These are phyloP conservation scores for Caenorhabditis afra DNA, from an alignment of 2,888 invertebrate genomes.

Conservation along the genomic window DNA sequence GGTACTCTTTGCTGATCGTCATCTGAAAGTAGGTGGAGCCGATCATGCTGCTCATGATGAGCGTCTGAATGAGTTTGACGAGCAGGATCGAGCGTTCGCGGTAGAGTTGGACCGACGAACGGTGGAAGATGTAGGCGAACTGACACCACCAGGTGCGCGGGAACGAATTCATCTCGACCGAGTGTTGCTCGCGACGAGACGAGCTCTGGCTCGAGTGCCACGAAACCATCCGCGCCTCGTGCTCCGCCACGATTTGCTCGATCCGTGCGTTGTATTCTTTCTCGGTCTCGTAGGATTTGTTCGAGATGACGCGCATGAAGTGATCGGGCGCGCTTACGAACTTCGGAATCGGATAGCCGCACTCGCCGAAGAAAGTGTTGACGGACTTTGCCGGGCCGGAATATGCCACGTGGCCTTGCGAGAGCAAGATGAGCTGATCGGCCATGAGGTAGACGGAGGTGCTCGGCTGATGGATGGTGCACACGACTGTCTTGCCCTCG, in stretches of 20 bases:
- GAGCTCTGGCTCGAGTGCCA: slow-evolving; percentile 23
- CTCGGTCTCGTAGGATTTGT: slow-evolving; percentile 52
- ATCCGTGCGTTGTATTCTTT: slow-evolving; percentile 53
- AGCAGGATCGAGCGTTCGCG: slow-evolving; percentile 37
- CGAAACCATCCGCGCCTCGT: slow-evolving; percentile 6
- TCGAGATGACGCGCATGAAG: slow-evolving; percentile 74
- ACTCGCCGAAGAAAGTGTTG: slow-evolving; percentile 61
- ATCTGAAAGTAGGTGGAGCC: slow-evolving; percentile 91
- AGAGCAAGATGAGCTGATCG: slow-evolving; percentile 82
- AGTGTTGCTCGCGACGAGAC: slow-evolving; percentile 31
- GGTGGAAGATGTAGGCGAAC: slow-evolving; percentile 43
- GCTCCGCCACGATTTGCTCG: slow-evolving; percentile 33
- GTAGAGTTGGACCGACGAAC: slow-evolving; percentile 40
- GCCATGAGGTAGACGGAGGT: slow-evolving; percentile 91
- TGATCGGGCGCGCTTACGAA: slow-evolving; percentile 79
- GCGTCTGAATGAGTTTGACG: slow-evolving; percentile 45
- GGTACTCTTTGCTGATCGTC: slow-evolving; percentile 88
- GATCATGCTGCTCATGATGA: slow-evolving; percentile 88
- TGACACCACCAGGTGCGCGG: slow-evolving; percentile 47
- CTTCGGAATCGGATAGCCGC: slow-evolving; percentile 71
- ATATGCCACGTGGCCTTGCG: slow-evolving; percentile 67
- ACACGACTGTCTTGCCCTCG: slow-evolving; percentile 90
- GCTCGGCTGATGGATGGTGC: slow-evolving; percentile 95
- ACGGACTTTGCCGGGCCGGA: slow-evolving; percentile 67
- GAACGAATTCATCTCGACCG: neutral